A percentile compares a stretch with the other conserved stretches of the same genome.
Evolutionary conservation across 2,113 vertebrate species (phyloP).

Genomic region (Scatophagus argus): DNA sequence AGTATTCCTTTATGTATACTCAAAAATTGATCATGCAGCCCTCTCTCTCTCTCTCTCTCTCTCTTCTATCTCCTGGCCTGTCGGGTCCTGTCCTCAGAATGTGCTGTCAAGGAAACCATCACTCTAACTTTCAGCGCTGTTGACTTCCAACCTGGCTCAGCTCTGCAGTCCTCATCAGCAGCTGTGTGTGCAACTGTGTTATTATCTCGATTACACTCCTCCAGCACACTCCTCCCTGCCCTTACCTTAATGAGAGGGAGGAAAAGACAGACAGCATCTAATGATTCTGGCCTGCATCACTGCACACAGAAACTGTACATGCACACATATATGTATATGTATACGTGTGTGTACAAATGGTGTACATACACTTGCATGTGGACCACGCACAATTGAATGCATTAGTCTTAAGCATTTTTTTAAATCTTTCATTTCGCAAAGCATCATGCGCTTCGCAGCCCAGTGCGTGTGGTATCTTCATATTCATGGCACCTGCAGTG

Average conservation of each 20-base stretch:
- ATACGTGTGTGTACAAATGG: background rate
- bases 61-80: conserved; percentile 54
- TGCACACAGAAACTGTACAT: background rate
- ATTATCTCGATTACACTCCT: conserved; percentile 78
- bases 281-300: conserved; percentile 33
- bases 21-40: conserved; percentile 8
- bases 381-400: background rate
- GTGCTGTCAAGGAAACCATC: conserved; percentile 56
- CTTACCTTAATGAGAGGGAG: conserved; percentile 72
- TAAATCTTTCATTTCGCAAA: background rate
- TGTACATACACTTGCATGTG: background rate
- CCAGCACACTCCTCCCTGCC: conserved; percentile 60
- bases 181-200: conserved; percentile 65
- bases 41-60: conserved; percentile 14
- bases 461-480: conserved; percentile 7
- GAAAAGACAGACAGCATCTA: conserved; percentile 30
- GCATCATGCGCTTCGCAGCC: background rate
- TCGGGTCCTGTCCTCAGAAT: conserved; percentile 72
- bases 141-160: conserved; percentile 56
- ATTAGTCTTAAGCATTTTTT: background rate
- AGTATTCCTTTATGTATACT: background rate
- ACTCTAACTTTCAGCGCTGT: conserved; percentile 43
- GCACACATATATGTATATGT: background rate
- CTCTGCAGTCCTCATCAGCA: conserved; percentile 62
- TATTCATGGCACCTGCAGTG: conserved; percentile 6